Conservation (phyloP, 2,113 vertebrate species). For the Parus major region DNA sequence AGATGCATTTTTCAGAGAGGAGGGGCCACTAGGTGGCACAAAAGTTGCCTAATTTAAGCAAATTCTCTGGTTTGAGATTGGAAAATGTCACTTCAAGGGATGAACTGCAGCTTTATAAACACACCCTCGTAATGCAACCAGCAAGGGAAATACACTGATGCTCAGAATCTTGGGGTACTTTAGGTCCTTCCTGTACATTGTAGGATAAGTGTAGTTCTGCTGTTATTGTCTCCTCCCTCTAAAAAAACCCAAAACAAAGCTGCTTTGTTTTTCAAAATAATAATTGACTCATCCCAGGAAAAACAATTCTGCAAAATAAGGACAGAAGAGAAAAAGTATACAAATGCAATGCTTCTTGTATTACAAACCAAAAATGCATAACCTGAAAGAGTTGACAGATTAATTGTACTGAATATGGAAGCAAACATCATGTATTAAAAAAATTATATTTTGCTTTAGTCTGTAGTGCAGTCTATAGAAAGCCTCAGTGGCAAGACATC, state of each 20-base stretch:
- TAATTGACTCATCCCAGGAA: not conserved
- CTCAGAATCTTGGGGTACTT: not conserved
- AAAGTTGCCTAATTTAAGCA: conserved; percentile 33
- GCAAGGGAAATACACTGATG: not conserved
- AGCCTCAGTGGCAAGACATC: not conserved
- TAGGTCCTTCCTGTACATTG: not conserved
- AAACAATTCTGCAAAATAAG: not conserved
- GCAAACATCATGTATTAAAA: not conserved
- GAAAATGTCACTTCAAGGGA: not conserved
- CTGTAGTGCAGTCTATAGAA: not conserved
- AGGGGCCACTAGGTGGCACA: conserved; percentile 63
- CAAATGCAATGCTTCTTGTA: rapidly evolving
- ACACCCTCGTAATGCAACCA: not conserved
- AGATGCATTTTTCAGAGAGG: not conserved
- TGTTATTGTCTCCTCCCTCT: not conserved
- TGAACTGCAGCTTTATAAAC: not conserved
- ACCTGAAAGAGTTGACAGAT: not conserved
- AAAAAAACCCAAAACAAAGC: not conserved
- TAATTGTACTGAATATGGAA: not conserved
- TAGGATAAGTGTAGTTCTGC: not conserved
- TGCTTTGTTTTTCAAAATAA: not conserved
- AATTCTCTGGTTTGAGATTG: not conserved
- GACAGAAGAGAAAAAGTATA: not conserved
- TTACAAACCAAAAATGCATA: not conserved
- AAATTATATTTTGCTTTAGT: not conserved